Evolutionary conservation across 2,113 vertebrate genomes (phyloP).

Genomic region (Gymnobelideus leadbeateri): DNA sequence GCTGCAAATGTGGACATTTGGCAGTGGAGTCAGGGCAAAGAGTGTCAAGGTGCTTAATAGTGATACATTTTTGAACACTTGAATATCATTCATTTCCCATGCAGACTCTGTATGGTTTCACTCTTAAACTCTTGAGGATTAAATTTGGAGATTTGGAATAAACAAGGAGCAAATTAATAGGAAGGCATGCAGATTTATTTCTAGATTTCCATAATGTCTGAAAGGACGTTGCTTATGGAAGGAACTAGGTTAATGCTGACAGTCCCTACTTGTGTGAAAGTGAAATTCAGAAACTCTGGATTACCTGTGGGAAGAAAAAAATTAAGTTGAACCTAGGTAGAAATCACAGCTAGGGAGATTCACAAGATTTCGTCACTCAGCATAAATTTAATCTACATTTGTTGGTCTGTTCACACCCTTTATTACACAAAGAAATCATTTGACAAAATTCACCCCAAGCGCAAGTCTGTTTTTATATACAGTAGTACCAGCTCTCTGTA

Average conservation of each 20-base stretch:
- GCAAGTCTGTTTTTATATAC: constrained; percentile 78
- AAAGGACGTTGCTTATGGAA: constrained; percentile 67
- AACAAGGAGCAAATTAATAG: constrained; percentile 69
- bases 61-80: constrained; percentile 63
- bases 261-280: constrained; percentile 63
- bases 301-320: constrained; percentile 67
- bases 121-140: constrained; percentile 29
- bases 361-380: constrained; percentile 62
- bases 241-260: constrained; percentile 65
- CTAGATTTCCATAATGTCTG: constrained; percentile 75
- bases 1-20: constrained; percentile 38
- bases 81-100: constrained; percentile 67
- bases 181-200: constrained; percentile 64
- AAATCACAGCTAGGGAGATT: constrained; percentile 67
- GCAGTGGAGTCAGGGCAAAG: constrained; percentile 26
- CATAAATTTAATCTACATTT: constrained; percentile 75
- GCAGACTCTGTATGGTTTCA: constrained; percentile 33
- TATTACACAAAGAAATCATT: constrained; percentile 71
- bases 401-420: constrained; percentile 76
- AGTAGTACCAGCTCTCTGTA: constrained; percentile 81
- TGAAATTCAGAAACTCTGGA: constrained; percentile 69
- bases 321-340: constrained; percentile 70
- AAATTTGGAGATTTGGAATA: constrained; percentile 68
- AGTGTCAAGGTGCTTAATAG: constrained; percentile 65
- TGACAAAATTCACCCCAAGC: constrained; percentile 79